A percentile compares a stretch with the other conserved stretches of the same genome.
Conservation (phyloP, 2,888 invertebrate species). For the Galerucella calmariensis region DNA sequence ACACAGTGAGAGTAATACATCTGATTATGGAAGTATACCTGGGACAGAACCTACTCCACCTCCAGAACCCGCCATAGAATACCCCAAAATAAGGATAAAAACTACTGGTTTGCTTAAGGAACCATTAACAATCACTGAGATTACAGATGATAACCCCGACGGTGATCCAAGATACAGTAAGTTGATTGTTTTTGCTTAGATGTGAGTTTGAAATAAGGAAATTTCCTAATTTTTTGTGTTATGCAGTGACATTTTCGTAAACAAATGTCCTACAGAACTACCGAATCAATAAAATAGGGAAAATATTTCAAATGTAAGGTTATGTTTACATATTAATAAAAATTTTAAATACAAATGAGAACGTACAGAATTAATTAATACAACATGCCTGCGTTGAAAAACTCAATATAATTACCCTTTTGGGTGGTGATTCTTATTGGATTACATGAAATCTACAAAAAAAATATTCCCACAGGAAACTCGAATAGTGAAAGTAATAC, state of each 20-base stretch:
- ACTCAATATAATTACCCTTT: too few relatives aligned
- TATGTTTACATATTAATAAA: not conserved
- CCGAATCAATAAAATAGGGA: too few relatives aligned
- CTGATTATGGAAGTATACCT: conserved; percentile 56
- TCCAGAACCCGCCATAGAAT: conserved; percentile 58
- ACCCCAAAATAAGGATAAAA: conserved; percentile 63
- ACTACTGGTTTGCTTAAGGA: conserved; percentile 60
- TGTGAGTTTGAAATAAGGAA: not conserved
- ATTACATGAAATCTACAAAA: not conserved
- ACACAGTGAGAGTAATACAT: conserved; percentile 42
- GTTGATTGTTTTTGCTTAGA: conserved; percentile 31
- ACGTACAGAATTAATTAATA: too few relatives aligned
- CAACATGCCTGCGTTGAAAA: too few relatives aligned
- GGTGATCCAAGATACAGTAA: conserved; percentile 52
- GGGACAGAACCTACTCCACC: conserved; percentile 61
- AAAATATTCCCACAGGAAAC: conserved; percentile 31
- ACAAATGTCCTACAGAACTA: not conserved
- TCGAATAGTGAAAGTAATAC: conserved; percentile 43
- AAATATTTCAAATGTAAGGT: too few relatives aligned
- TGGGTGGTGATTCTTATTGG: too few relatives aligned
- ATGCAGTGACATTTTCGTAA: conserved; percentile 1
- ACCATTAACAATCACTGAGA: conserved; percentile 59
- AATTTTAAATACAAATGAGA: too few relatives aligned
- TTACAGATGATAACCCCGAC: conserved; percentile 61
- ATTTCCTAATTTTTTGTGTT: not conserved